Percentiles rank a stretch among this genome's conserved stretches.
These are phyloP conservation scores for Cassiopea andromeda DNA, from an alignment of 30 jellyfish, hydroid and myxozoan species.

Conservation along the genomic window DNA sequence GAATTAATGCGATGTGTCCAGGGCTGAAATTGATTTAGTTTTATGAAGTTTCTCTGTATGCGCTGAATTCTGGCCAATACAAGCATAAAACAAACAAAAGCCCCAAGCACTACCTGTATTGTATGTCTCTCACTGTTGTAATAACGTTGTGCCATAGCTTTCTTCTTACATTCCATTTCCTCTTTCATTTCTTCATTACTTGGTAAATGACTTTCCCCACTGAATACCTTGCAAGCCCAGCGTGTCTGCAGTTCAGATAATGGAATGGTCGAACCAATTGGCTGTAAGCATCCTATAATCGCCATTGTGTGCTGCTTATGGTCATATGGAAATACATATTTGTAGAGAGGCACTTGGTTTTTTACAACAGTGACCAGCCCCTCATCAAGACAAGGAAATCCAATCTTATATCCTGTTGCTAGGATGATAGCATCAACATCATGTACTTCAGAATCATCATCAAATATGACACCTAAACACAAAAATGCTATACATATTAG, in stretches of 20 bases:
- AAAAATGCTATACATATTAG: not conserved
- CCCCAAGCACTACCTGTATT: constrained; percentile 74
- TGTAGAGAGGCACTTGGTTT: constrained; percentile 79
- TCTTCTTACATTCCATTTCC: constrained; percentile 34
- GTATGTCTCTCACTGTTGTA: constrained; percentile 79
- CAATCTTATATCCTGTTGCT: constrained; percentile 86
- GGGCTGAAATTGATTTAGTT: too few species aligned
- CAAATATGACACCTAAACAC: constrained; percentile 80
- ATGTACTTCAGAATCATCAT: constrained; percentile 71
- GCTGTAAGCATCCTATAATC: constrained; percentile 86
- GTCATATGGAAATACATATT: constrained; percentile 74
- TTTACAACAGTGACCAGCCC: constrained; percentile 58
- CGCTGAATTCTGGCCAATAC: too few species aligned
- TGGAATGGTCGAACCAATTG: constrained; percentile 89
- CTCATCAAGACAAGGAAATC: constrained; percentile 81
- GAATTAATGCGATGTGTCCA: too few species aligned
- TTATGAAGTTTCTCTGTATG: too few species aligned
- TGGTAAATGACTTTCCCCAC: constrained; percentile 55
- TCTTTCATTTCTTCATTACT: constrained; percentile 45
- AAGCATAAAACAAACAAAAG: too few species aligned
- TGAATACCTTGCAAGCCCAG: constrained; percentile 82
- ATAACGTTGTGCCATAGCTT: constrained; percentile 45
- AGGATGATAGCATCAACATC: constrained; percentile 75
- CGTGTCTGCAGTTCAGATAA: constrained; percentile 86
- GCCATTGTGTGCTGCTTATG: constrained; percentile 80